phyloP scores from a whole-genome alignment of 1,140 invertebrate genomes.

The Sinella curviseta region DNA sequence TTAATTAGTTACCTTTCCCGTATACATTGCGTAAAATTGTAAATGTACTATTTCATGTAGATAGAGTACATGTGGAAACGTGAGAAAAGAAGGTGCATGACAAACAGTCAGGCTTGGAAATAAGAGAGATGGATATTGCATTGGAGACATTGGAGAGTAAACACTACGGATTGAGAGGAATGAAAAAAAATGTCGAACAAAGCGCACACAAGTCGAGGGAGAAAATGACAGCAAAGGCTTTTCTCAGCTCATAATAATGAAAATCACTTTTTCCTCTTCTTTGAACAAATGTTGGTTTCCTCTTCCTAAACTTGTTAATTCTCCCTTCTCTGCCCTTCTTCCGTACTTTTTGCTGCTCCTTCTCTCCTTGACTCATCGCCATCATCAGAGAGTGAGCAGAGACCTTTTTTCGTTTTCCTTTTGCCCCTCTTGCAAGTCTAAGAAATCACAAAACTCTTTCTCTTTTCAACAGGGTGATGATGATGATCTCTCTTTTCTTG shows the following conservation, averaged over 20 bases:
- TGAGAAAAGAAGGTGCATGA: too few relatives aligned
- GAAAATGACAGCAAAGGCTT: neutral
- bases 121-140: neutral
- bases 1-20: too few relatives aligned
- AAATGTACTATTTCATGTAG: too few relatives aligned
- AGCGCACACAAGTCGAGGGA: neutral
- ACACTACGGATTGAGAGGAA: too few relatives aligned
- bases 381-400: neutral
- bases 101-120: too few relatives aligned
- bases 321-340: neutral
- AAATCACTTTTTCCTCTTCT: neutral
- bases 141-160: neutral
- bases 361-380: neutral
- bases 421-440: too few relatives aligned
- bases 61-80: too few relatives aligned
- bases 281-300: neutral
- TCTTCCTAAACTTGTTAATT: slow-evolving; percentile 5
- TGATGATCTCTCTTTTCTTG: neutral
- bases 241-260: neutral
- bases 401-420: neutral
- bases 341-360: neutral
- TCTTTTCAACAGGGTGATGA: too few relatives aligned
- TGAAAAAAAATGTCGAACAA: neutral
- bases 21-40: too few relatives aligned
- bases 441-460: too few relatives aligned